Evolutionary conservation across 2,113 vertebrate genomes (phyloP), one percentile per base, ranked within the genome.

Genomic region (Cheilinus undulatus): DNA sequence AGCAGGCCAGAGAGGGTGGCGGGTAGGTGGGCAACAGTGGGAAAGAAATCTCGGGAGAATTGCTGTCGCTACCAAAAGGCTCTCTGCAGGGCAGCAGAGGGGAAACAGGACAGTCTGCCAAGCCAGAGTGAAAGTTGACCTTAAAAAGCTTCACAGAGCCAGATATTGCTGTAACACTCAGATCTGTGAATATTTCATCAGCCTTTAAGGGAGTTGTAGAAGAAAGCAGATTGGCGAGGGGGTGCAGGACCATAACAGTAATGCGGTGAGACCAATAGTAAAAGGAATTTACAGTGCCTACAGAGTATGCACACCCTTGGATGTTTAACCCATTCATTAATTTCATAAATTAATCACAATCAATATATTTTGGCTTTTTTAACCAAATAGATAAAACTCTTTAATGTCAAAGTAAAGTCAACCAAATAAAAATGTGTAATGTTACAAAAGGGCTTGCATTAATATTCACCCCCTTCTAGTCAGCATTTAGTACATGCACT

Each of bases 121-220:
- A 76, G 70, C 67, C 59, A 50, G 27, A 57, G 56, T 71, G 52
- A 83, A 85, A 69, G 71, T 65, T 81, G 80, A 90, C 84, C 86
- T 87, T 86, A 88, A 81, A 87, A 87, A 73, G 54, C 80, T 85
- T 76, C 65, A 64, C 69, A 57, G 64, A 36, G 23, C 54, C 51
- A 68, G 38, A 82, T 69, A 84, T 78, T 65, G 69, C 83, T 81
- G 62, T 82, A 82, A 89, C 69, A 76, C 83, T 79, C 77, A 48
- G 36, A 30, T 38, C 54, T 76, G 77, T 89, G 73, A 86, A 86
- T 83, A 86, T 90, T 87, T 90, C 58, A 86, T 88, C 56, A 80
- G 40, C 73, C 69, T 67, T 70, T 68, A 74, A 73, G 82, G 43
- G 26, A 75, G 50, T 51, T 64, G 74, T 82, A 48, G 62, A 78